A percentile compares a stretch with the other conserved stretches of the same genome.
Evolutionary conservation across 2,113 vertebrate species (phyloP).

Genomic region (Bambusicola thoracicus): DNA sequence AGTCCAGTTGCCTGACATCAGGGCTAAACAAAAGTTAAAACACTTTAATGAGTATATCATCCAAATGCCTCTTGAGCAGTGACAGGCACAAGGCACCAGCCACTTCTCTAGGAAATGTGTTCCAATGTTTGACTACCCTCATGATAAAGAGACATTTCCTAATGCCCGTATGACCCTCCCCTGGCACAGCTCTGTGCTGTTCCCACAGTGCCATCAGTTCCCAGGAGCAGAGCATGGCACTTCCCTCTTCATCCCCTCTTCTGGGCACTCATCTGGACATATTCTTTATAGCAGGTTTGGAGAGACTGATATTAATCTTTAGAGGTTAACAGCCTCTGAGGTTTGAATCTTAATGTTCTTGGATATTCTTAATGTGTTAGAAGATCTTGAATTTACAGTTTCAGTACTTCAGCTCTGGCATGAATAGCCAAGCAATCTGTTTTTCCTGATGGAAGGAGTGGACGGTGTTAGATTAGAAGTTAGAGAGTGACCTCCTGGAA

Average conservation of each 20-base stretch:
- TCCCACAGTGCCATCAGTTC: background rate
- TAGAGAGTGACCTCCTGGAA: slow-evolving; percentile 21
- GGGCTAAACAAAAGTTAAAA: background rate
- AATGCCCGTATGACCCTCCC: background rate
- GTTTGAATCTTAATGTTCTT: background rate
- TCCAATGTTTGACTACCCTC: background rate
- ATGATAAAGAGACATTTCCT: background rate
- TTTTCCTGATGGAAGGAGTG: slow-evolving; percentile 1
- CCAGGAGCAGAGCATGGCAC: background rate
- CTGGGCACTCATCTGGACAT: background rate
- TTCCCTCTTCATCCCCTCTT: background rate
- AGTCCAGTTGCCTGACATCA: no score
- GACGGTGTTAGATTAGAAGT: background rate
- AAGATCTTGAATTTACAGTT: background rate
- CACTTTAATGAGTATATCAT: background rate
- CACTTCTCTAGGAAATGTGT: background rate
- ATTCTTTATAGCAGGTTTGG: background rate
- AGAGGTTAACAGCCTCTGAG: background rate
- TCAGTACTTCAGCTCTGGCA: background rate
- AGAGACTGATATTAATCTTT: background rate
- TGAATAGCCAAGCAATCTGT: background rate
- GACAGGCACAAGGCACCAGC: background rate
- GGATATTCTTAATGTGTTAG: background rate
- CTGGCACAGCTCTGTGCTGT: background rate
- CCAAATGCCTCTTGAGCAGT: background rate